Percentiles rank a stretch among this genome's conserved stretches.
Conservation (phyloP, 2,113 vertebrate genomes). For the Lepisosteus osseus region DNA sequence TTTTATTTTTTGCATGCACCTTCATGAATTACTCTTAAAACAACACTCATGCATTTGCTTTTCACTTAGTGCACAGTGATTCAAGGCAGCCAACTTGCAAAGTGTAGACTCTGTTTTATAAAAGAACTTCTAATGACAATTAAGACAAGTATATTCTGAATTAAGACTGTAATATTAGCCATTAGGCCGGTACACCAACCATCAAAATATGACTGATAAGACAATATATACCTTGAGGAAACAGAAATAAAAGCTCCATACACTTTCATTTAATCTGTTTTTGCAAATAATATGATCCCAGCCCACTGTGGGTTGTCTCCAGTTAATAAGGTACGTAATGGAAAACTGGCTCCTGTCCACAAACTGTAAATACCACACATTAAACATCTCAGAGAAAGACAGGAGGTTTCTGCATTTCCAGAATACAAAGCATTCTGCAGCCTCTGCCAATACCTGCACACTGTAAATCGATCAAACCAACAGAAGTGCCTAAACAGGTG, state of each 20-base stretch:
- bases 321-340: conserved; percentile 56
- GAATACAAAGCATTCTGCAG: not conserved
- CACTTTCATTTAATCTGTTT: conserved; percentile 19
- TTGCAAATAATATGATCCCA: conserved; percentile 51
- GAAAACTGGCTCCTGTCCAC: conserved; percentile 61
- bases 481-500: conserved; percentile 13
- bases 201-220: too few species aligned
- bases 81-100: too few species aligned
- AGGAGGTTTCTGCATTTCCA: conserved; percentile 12
- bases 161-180: too few species aligned
- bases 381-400: conserved; percentile 40
- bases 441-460: conserved; percentile 1
- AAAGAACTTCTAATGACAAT: too few species aligned
- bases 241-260: conserved; percentile 16
- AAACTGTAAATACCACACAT: conserved; percentile 55
- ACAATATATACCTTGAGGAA: not conserved
- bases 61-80: too few species aligned
- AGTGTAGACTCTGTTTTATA: too few species aligned
- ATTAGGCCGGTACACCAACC: too few species aligned
- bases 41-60: not conserved
- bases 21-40: too few species aligned
- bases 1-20: too few species aligned
- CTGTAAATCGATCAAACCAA: conserved; percentile 18
- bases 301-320: conserved; percentile 48
- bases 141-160: too few species aligned